Evolutionary conservation across 2,113 vertebrate species (phyloP).

Genomic region (Oncorhynchus tshawytscha): DNA sequence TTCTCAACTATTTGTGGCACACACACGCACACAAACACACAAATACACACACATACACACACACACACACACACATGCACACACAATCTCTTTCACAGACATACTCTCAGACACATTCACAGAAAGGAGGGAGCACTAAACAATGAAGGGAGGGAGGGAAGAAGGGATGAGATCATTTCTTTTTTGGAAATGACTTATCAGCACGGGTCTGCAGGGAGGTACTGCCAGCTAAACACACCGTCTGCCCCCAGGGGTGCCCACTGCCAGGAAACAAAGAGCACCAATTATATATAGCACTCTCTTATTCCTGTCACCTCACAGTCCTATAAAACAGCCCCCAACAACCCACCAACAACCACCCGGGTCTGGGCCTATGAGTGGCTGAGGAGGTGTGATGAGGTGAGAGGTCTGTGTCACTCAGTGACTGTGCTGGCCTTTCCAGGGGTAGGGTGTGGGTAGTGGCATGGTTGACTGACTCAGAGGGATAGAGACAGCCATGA

Average conservation of each 20-base stretch:
- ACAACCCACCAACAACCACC: constrained; percentile 4
- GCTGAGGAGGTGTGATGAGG: constrained; percentile 34
- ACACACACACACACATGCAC: no score
- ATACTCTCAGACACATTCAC: constrained; percentile 11
- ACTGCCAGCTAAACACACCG: constrained; percentile 12
- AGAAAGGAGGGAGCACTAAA: constrained; percentile 34
- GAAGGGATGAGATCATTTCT: constrained; percentile 47
- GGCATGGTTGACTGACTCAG: constrained; percentile 42
- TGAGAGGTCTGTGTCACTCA: constrained; percentile 36
- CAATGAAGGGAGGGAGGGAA: constrained; percentile 21
- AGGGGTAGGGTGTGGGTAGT: constrained; percentile 17
- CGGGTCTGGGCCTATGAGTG: neutral
- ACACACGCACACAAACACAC: constrained; percentile 12
- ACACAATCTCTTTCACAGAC: neutral
- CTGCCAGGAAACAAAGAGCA: constrained; percentile 58
- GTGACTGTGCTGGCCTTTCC: constrained; percentile 17
- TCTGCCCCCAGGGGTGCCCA: constrained; percentile 52
- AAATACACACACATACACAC: no score
- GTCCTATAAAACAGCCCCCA: constrained; percentile 20
- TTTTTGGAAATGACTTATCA: constrained; percentile 45
- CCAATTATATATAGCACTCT: constrained; percentile 68
- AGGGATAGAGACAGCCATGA: constrained; percentile 45
- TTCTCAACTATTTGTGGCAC: constrained; percentile 56
- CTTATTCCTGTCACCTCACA: constrained; percentile 62
- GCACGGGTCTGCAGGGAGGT: no score